Percentiles rank a stretch among this genome's conserved stretches.
Conservation (phyloP, 2,797 vertebrate genomes). For the Gallinago stenura region DNA sequence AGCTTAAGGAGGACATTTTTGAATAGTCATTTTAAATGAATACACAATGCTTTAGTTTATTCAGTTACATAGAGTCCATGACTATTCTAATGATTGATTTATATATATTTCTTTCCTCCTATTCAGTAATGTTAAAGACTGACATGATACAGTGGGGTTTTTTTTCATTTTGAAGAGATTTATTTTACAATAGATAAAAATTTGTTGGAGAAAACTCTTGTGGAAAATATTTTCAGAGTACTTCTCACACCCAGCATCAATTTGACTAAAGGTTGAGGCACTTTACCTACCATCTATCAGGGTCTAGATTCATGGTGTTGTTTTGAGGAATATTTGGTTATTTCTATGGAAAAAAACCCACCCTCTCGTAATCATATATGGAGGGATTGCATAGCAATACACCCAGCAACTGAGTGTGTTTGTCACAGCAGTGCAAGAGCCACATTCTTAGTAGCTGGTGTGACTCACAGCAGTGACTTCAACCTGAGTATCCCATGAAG, state of each 20-base stretch:
- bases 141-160: accelerated
- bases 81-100: background rate
- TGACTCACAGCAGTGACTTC: background rate
- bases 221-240: background rate
- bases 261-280: background rate
- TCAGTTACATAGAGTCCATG: background rate
- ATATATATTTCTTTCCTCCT: background rate
- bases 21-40: background rate
- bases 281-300: background rate
- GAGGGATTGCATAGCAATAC: background rate
- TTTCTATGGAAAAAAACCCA: background rate
- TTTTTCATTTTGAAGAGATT: background rate
- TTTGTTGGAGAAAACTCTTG: background rate
- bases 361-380: background rate
- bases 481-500: background rate
- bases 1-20: background rate
- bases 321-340: background rate
- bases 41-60: background rate
- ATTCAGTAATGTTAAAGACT: background rate
- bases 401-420: background rate
- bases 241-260: background rate
- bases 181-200: background rate
- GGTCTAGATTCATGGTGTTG: accelerated
- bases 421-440: background rate
- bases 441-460: background rate